Base-by-base conservation (phyloP, 1,140 invertebrate species). In the Procambarus clarkii region DNA sequence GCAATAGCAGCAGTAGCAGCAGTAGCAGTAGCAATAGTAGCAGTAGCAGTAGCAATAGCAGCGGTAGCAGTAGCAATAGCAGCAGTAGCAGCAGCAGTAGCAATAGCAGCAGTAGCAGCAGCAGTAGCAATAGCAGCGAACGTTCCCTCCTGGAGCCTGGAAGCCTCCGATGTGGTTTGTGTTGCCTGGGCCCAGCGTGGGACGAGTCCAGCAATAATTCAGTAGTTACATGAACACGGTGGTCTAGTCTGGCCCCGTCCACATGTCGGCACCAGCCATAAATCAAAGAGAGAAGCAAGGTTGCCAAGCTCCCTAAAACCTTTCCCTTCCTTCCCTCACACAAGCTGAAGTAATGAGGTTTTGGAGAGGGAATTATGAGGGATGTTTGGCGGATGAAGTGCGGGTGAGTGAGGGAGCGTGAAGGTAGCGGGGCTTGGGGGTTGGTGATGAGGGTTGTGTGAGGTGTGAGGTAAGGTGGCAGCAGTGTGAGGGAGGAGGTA, bases 191-290 rank as follows among this genome's bases (percentile, higher is more conserved):
- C n/a, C 44, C 86, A 64, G 78, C 58, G 44, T 24, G 86, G 86
- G 86, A 81, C 21, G 45, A 34, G 86, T 15, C 54, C 60, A 54
- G 48, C 60, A 88, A 88, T 88, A 88, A 88, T 88, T 88, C 86
- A 88, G 78, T 48, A 71, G 86, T 74, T 48, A 88, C 86, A 88
- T 82, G 86, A 88, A 81, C 86, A 81, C n/a, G 58, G 58, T 88
- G 86, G 86, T 81, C 78, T 81, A 7, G 64, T 60, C 78, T 48
- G 78, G 44, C 45, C 64, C 58, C 86, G 86, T 88, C 86, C 74
- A 34, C 86, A 64, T 88, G 86, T 88, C 86, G 82, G 60, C 58
- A 71, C 21, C 34, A 21, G 58, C 58, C 86, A 74, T 88, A 88
- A 81, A 88, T 88, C 86, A 88, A 81, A 58, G 54, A 58, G 54